These are phyloP conservation scores for Kryptolebias ocellatus DNA, from an alignment of 2,797 vertebrate genomes.

Conservation along the genomic window DNA sequence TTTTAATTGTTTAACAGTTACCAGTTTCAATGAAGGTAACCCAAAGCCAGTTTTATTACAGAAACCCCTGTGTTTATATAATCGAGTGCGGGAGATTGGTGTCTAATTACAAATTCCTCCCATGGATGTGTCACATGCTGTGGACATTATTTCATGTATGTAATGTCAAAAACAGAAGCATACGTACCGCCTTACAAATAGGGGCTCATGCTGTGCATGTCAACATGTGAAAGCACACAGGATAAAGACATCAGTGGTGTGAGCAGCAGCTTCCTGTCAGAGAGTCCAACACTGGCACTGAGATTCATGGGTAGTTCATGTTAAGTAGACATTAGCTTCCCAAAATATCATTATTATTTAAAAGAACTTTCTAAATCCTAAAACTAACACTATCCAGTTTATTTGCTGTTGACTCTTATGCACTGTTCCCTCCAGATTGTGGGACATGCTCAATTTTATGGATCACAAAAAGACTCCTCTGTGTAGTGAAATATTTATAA, in stretches of 20 bases:
- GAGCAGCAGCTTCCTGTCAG: constrained; percentile 51
- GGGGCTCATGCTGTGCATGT: constrained; percentile 58
- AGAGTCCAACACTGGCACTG: constrained; percentile 48
- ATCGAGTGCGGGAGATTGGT: not conserved
- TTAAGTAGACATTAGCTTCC: not conserved
- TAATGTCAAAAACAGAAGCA: constrained; percentile 71
- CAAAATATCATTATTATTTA: not conserved
- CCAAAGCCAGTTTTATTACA: not conserved
- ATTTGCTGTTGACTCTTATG: constrained; percentile 63
- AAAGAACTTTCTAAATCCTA: constrained; percentile 31
- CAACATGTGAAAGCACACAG: constrained; percentile 50
- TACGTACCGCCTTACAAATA: constrained; percentile 25
- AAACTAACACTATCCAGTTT: constrained; percentile 63
- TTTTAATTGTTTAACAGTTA: not conserved
- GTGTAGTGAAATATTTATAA: constrained; percentile 39
- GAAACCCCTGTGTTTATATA: not conserved
- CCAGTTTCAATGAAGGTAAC: not conserved
- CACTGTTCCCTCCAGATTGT: constrained; percentile 21
- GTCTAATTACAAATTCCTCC: not conserved
- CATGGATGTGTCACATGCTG: constrained; percentile 4
- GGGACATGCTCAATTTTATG: constrained; percentile 38
- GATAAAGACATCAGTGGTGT: constrained; percentile 47
- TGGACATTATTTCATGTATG: constrained; percentile 31
- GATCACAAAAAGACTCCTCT: constrained; percentile 54
- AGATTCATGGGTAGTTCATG: constrained; percentile 25